A percentile compares a stretch with the other conserved stretches of the same genome.
These are phyloP conservation scores for Chelonia mydas DNA, from an alignment of 2,797 vertebrate genomes.

Conservation along the genomic window DNA sequence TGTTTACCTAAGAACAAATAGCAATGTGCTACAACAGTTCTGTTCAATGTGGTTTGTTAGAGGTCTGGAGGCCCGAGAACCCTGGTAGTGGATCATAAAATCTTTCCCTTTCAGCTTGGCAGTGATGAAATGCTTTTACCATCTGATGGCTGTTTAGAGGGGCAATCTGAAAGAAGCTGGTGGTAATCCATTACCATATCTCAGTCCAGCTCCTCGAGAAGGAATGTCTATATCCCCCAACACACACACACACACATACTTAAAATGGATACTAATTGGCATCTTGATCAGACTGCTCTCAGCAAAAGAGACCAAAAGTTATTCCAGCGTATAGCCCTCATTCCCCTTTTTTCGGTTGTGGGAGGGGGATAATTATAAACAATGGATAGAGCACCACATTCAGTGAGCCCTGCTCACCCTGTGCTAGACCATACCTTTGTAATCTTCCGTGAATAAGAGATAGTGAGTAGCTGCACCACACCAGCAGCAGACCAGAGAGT, in stretches of 20 bases:
- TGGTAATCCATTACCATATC: background rate
- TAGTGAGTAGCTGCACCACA: too few species aligned
- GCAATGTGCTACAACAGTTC: background rate
- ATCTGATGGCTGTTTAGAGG: background rate
- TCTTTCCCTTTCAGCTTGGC: background rate
- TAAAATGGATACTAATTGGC: background rate
- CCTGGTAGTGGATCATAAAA: background rate
- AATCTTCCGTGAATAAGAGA: background rate
- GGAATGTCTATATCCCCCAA: background rate
- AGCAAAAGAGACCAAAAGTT: background rate
- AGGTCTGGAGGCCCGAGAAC: background rate
- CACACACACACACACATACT: fast-evolving
- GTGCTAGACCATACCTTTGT: background rate
- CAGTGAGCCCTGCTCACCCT: background rate
- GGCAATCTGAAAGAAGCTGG: background rate
- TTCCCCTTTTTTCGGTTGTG: background rate
- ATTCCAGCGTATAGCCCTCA: background rate
- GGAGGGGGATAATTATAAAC: background rate
- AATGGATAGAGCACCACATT: background rate
- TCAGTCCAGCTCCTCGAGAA: background rate
- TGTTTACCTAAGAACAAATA: background rate
- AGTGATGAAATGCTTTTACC: background rate
- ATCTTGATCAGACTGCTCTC: background rate
- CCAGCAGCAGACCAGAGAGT: background rate
- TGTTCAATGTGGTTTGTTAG: background rate